These are phyloP conservation scores for Limnephilus auricula DNA, from an alignment of 2,888 invertebrate species.

Conservation along the genomic window DNA sequence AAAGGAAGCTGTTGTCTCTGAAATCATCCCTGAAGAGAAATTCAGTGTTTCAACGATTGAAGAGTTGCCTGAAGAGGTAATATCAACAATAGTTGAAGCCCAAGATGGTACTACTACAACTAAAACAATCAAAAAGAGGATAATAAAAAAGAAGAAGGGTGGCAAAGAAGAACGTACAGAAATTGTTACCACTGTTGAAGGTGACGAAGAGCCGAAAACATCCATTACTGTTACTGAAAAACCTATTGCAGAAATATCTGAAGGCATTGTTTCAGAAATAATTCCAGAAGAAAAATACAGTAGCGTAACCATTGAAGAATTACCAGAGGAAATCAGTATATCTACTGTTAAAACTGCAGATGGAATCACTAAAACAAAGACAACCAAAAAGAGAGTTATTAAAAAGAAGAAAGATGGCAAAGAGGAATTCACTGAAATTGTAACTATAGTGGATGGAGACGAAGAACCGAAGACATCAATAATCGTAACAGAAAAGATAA, in stretches of 20 bases:
- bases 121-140: conserved; percentile 60
- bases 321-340: conserved; percentile 66
- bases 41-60: conserved; percentile 55
- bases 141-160: conserved; percentile 57
- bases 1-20: conserved; percentile 71
- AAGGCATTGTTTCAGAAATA: conserved; percentile 66
- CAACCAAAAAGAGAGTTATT: conserved; percentile 68
- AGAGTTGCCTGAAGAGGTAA: conserved; percentile 69
- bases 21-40: conserved; percentile 72
- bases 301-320: conserved; percentile 55
- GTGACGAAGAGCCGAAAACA: conserved; percentile 69
- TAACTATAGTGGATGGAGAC: conserved; percentile 68
- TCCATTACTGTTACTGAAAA: conserved; percentile 63
- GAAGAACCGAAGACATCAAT: conserved; percentile 68
- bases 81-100: conserved; percentile 54
- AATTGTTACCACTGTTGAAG: conserved; percentile 69
- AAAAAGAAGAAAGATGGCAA: conserved; percentile 69
- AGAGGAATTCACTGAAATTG: conserved; percentile 68
- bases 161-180: conserved; percentile 57
- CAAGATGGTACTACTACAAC: conserved; percentile 58
- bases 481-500: conserved; percentile 53
- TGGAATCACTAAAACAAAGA: conserved; percentile 66
- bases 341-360: conserved; percentile 19
- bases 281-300: conserved; percentile 65
- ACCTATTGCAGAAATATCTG: conserved; percentile 53